Percentiles rank a stretch among this genome's conserved stretches.
Conservation (phyloP, 2,797 vertebrate genomes). For the Tenualosa ilisha region DNA sequence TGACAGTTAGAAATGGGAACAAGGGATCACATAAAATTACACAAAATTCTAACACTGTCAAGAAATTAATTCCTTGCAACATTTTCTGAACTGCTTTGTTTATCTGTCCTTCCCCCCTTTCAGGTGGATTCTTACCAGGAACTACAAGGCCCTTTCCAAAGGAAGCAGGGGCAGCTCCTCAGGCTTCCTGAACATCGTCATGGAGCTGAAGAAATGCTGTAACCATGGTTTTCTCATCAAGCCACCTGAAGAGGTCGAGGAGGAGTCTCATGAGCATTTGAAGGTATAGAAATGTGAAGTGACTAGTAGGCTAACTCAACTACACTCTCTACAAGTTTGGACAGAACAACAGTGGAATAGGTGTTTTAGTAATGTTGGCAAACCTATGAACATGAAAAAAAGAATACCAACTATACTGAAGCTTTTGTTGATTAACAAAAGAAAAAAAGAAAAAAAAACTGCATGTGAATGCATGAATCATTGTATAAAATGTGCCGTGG, state of each 20-base stretch:
- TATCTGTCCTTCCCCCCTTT: neutral
- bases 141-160: conserved; percentile 94
- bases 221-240: conserved; percentile 96
- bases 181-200: conserved; percentile 98
- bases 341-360: neutral
- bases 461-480: too few species aligned
- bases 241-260: conserved; percentile 84
- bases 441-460: too few species aligned
- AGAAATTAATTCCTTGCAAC: too few species aligned
- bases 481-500: too few species aligned
- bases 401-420: too few species aligned
- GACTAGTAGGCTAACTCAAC: neutral
- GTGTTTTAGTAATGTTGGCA: neutral
- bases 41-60: too few species aligned
- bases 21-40: too few species aligned
- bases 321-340: neutral
- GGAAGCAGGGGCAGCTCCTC: conserved; percentile 91
- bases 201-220: conserved; percentile 99
- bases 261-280: conserved; percentile 79
- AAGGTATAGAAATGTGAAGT: conserved; percentile 70
- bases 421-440: too few species aligned
- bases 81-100: neutral
- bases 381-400: neutral
- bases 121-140: conserved; percentile 99
- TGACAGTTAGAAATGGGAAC: too few species aligned